Base-by-base conservation (phyloP, 2,113 vertebrate genomes). In the Callipepla californica region DNA sequence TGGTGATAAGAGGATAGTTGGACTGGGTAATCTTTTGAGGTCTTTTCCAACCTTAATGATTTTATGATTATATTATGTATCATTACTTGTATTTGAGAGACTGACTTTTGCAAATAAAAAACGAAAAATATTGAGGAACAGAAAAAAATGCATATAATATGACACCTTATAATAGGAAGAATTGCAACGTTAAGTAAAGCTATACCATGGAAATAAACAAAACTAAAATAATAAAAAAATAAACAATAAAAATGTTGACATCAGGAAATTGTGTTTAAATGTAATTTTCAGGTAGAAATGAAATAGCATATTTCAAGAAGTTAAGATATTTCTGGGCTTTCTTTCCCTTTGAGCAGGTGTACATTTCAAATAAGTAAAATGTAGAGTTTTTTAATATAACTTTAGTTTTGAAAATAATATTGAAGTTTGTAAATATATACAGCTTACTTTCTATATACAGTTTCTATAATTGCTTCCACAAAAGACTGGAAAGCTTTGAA, bases 391-490 rank as follows among this genome's bases (percentile, higher is more conserved):
- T 68, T 34, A 87, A 80, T 80, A 57, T 45, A 89, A 86, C 20
- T 95, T 95, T 47, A 47, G 6, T 40, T 93, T 94, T 90, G 62
- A 87, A 96, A 92, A 87, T 76, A 92, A 86, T 87, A 89, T 62
- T 93, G 80, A 81, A 75, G 11, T 84, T 87, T 0, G 17, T 78
- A 95, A 93, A 94, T 84, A 94, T 42, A 93, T 77, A 84, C 58
- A 13, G 62, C 92, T 96, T 95, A 79, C 51, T 28, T 53, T 30
- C 26, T 58, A 95, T 95, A 93, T 96, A 95, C 15, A 53, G 51
- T 94, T 95, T 95, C n/a, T 77, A 65, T 92, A 92, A 93, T 94
- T 85, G 59, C 45, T 93, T 97, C 82, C 88, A 86, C 48, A 88
- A 44, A 87, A 58, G 30, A 76, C 20, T 89, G 51, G 38, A 93